Percentiles rank a stretch among this genome's conserved stretches.
phyloP scores from a whole-genome alignment of 2,888 invertebrate genomes.

The Ditula angustiorana region DNA sequence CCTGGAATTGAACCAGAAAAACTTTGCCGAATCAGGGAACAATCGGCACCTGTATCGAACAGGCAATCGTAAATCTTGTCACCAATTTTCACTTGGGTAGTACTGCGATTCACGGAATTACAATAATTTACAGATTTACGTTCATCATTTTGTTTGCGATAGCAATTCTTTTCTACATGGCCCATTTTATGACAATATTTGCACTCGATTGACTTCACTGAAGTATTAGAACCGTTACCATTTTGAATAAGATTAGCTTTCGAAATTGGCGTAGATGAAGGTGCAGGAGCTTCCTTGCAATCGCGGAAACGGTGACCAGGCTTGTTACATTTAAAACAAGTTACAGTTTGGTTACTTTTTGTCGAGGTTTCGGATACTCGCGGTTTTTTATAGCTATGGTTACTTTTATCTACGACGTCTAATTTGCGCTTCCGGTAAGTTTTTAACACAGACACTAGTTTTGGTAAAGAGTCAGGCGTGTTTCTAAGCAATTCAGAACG shows the following conservation, averaged over 20 bases:
- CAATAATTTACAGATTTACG: no score
- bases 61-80: no score
- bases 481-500: constrained; percentile 30
- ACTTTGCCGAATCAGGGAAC: no score
- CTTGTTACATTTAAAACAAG: constrained; percentile 28
- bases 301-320: constrained; percentile 24
- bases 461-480: constrained; percentile 29
- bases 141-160: no score
- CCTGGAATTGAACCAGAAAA: no score
- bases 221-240: not conserved
- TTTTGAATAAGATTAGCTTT: no score
- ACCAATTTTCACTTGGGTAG: no score
- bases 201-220: no score
- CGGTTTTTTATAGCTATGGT: not conserved
- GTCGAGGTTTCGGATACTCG: not conserved
- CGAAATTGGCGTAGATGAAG: not conserved
- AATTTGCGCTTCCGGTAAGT: constrained; percentile 25
- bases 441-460: constrained; percentile 26
- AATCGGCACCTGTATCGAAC: no score
- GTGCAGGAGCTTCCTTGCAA: not conserved
- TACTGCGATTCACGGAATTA: no score
- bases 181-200: no score
- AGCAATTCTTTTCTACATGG: no score
- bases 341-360: not conserved
- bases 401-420: not conserved